Evolutionary conservation across 1,140 invertebrate genomes (phyloP), one percentile per base, ranked within the genome.

Genomic region (Coelopa frigida): DNA sequence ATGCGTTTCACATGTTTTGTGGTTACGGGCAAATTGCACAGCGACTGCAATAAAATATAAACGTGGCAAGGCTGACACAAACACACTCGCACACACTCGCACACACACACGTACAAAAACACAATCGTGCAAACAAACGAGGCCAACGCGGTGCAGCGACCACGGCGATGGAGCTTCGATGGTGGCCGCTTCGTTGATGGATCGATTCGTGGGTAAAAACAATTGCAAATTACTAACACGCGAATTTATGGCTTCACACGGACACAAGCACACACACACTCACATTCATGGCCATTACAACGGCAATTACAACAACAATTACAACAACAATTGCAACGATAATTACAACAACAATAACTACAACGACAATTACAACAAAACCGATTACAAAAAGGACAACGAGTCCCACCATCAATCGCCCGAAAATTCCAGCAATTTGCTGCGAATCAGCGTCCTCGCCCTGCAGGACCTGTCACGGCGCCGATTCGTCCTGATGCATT

Each of bases 1-100:
- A 66, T 66, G 59, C 62, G 62, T 66, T 66, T 66, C 62, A 66
- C 61, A 66, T 66, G 54, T 51, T 66, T 65, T 60, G 59, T 66
- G 62, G 41, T 65, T 58, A 53, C 50, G 62, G 62, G 65, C 62
- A 60, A 66, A 66, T 59, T 65, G 62, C 60, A 60, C 62, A 65
- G n/a, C n/a, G n/a, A 65, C 59, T 60, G 52, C 52, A 58, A 52
- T 57, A 63, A 63, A 43, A 43, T 29, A 43, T 20, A 41, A 43
- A 29, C 59, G 61, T 61, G 59, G 59, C 57, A 50, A 46, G 49
- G 49, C 10, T 48, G 39, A 46, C 51, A 32, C 39, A 35, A 35
- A 45, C 12, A 44, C 24, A 51, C 38, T 26, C 45, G 44, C 46
- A 52, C 27, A 46, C 42, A 47, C 37, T 42, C 35, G 32, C 24